Evolutionary conservation across 1,140 invertebrate species (phyloP), one percentile per base, ranked within the genome.

Genomic region (Lerema accius): DNA sequence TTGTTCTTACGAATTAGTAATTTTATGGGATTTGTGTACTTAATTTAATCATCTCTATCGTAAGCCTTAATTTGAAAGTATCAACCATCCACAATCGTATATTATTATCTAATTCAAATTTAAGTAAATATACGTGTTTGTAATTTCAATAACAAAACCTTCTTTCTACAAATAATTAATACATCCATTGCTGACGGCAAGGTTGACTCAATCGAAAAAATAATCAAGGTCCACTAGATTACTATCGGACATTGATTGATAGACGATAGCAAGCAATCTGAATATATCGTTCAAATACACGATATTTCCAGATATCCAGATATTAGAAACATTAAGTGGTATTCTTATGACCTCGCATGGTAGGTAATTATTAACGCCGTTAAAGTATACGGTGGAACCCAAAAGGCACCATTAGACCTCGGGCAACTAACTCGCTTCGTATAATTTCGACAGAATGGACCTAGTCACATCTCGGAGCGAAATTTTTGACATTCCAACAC

Each of bases 401-500:
- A 56, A 16, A 28, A 39, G 64, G 62, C 48, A 14, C 51, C 39
- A 48, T 65, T 65, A 73, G 65, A 74, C 76, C 71, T 26, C 50
- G 42, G 76, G 73, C 71, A n/a, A n/a, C n/a, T n/a, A 62, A 1
- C 32, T 43, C 32, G 64, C 43, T 64, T 65, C 65, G 50, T 67
- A 56, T 67, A 64, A 69, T 67, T 66, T 66, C 37, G 61, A 63
- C 65, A 66, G 42, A 71, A 42, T 58, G 43, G 59, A 69, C 49
- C 76, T 78, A 78, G 82, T 80, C 76, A 78, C 78, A 82, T 79
- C 76, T 75, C 55, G 58, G 59, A 73, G 76, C 71, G 49, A 78
- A 82, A 85, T 86, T 84, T 88, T 86, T 88, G 80, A 84, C 85
- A 88, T 88, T 80, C 84, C 81, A 78, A 82, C 81, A 82, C 78